Conservation (phyloP, 2,888 invertebrate genomes). For the Trypoxylon attenuatum region DNA sequence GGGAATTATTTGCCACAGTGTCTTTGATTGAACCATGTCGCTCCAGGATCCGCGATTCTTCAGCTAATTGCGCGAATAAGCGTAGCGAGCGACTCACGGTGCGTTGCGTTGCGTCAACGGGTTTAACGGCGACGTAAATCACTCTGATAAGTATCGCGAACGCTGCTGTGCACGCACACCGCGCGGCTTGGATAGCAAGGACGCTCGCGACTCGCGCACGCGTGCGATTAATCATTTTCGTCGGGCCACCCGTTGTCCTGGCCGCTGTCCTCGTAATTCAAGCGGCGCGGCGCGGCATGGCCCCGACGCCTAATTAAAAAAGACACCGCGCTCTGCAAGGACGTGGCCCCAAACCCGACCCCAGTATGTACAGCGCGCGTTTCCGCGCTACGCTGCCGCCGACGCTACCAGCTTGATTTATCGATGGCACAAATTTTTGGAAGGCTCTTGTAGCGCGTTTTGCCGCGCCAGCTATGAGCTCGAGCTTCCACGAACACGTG, state of each 20-base stretch:
- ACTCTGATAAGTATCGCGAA: constrained; percentile 60
- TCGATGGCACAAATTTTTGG: no score
- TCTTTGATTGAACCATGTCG: constrained; percentile 30
- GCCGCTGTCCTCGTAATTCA: constrained; percentile 33
- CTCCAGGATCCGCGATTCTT: neutral
- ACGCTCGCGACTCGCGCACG: constrained; percentile 14
- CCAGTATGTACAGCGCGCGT: no score
- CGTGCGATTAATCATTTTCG: constrained; percentile 59
- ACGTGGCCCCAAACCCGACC: no score
- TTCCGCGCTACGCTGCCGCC: no score
- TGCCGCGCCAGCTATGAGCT: no score
- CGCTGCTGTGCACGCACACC: constrained; percentile 18
- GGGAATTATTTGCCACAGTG: no score
- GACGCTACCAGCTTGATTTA: no score
- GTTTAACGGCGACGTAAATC: constrained; percentile 61
- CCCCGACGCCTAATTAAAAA: no score
- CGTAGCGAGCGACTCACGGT: constrained; percentile 16
- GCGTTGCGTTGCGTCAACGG: constrained; percentile 49
- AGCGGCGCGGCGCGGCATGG: constrained; percentile 12
- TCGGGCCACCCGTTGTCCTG: constrained; percentile 9
- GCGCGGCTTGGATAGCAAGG: constrained; percentile 34
- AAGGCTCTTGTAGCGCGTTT: no score
- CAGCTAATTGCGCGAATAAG: constrained; percentile 42
- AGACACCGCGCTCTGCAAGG: no score
- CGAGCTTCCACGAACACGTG: no score